Base-by-base conservation (phyloP, 2,888 invertebrate genomes). In the Drosophila picticornis region DNA sequence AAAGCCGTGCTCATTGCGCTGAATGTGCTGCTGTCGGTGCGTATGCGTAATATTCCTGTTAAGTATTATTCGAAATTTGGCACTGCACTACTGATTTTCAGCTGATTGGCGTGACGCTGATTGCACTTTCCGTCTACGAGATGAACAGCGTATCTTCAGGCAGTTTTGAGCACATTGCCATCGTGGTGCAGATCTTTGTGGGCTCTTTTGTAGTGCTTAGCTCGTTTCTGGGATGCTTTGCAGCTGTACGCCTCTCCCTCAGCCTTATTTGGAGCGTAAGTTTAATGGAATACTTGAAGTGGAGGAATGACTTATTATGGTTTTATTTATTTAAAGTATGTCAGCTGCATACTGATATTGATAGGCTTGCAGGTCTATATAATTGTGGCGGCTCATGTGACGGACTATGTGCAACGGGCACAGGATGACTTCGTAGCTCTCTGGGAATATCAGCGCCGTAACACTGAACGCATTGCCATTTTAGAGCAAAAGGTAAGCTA, bases 171-270 rank as follows among this genome's bases (percentile, higher is more conserved):
- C 91, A 91, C 71, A 84, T 91, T 34, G 91, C 92, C 38, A 85
- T 91, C 48, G 88, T 92, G 31, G 86, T 91, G 55, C 91, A 92
- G 75, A 96, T 97, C 76, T 94, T 96, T 75, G 94, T 97, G 78
- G 97, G 97, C 19, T 94, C 95, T 19, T 92, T 96, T 60, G 95
- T 97, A 84, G 96, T 97, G 91, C 93, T 97, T 83, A 96, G 97
- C 81, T 96, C 97, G 3, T 97, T 97, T 94, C 96, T 98, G 91
- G 98, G 98, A 76, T 98, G 98, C 93, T 97, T 97, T 91, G 98
- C 98, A 36, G 97, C 97, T 5, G 95, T 97, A 77, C 95, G 96
- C 78, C 96, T 97, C 93, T 97, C 96, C 91, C 96, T 97, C 92
- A 97, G 97, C 94, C 97, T 98, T 95, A 95, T 96, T 72, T 95